Conservation (phyloP, 2,797 vertebrate genomes). For the Clarias pachynema region DNA sequence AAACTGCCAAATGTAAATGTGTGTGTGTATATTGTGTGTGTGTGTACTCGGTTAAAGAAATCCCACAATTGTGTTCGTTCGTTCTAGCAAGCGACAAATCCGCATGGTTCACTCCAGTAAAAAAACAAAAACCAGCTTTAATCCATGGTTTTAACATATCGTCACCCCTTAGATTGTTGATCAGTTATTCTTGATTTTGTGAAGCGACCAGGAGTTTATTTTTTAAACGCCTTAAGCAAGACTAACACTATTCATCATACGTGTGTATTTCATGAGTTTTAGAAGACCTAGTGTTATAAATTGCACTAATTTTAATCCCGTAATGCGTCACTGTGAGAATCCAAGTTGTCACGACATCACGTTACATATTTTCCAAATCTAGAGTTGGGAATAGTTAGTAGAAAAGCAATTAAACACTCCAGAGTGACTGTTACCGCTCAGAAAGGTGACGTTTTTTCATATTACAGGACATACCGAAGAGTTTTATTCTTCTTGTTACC, state of each 20-base stretch:
- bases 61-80: not conserved
- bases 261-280: not conserved
- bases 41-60: not conserved
- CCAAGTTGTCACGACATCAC: not conserved
- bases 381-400: not conserved
- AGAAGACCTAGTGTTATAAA: not conserved
- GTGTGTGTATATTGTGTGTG: not conserved
- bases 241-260: not conserved
- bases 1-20: not conserved
- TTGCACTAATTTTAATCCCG: not conserved
- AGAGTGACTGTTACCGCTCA: not conserved
- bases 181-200: not conserved
- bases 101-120: not conserved
- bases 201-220: not conserved
- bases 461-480: not conserved
- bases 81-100: not conserved
- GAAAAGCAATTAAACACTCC: not conserved
- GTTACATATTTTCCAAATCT: not conserved
- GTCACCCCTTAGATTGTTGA: not conserved
- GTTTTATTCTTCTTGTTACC: not conserved
- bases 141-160: no score
- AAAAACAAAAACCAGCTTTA: no score
- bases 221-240: not conserved
- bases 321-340: not conserved
- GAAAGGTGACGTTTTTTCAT: not conserved